A percentile compares a stretch with the other conserved stretches of the same genome.
These are phyloP conservation scores for Epinotia bilunana DNA, from an alignment of 2,888 invertebrate species.

Conservation along the genomic window DNA sequence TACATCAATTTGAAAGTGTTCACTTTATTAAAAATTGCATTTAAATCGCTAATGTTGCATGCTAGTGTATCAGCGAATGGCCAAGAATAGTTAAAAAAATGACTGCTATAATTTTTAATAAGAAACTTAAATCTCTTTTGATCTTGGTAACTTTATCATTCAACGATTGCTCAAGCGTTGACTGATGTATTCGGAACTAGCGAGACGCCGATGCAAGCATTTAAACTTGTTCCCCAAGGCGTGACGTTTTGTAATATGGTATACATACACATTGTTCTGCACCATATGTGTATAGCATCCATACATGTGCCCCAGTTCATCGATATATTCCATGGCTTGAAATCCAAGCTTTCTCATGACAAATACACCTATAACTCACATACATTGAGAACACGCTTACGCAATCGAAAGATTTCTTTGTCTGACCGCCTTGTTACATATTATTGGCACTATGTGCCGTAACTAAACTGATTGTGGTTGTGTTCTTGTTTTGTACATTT, in stretches of 20 bases:
- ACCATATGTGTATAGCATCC: constrained; percentile 60
- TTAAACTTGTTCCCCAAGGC: constrained; percentile 49
- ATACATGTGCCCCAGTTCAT: constrained; percentile 68
- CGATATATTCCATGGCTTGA: constrained; percentile 50
- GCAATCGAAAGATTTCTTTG: not conserved
- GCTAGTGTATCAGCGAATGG: constrained; percentile 65
- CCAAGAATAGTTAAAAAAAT: constrained; percentile 51
- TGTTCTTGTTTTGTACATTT: constrained; percentile 20
- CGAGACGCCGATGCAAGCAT: constrained; percentile 52
- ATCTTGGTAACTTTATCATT: constrained; percentile 54
- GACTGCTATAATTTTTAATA: constrained; percentile 48
- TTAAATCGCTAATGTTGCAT: constrained; percentile 80
- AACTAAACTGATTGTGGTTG: constrained; percentile 27
- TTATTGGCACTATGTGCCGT: constrained; percentile 21
- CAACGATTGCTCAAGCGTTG: constrained; percentile 79
- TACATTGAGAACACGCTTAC: constrained; percentile 4
- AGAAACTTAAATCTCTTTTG: constrained; percentile 34
- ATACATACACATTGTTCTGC: constrained; percentile 48
- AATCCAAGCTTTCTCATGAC: constrained; percentile 38
- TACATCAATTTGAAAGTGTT: constrained; percentile 80
- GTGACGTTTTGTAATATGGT: constrained; percentile 38
- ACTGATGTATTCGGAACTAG: constrained; percentile 62
- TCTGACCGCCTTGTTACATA: constrained; percentile 8
- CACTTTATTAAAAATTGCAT: constrained; percentile 80
- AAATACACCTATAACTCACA: constrained; percentile 8